phyloP scores from a whole-genome alignment of 2,113 vertebrate species.

The Sander vitreus region DNA sequence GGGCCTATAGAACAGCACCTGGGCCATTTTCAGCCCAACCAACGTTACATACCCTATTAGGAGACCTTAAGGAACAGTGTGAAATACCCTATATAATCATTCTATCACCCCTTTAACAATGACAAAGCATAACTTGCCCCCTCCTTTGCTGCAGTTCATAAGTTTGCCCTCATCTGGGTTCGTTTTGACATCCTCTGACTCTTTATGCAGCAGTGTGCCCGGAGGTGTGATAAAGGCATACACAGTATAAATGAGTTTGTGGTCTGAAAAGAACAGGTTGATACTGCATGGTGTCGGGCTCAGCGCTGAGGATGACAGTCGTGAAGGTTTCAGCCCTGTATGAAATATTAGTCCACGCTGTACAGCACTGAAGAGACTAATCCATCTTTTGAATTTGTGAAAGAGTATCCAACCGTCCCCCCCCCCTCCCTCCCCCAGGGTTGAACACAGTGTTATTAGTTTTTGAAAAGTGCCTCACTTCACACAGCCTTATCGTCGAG shows the following conservation, averaged over 20 bases:
- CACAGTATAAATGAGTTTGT: conserved; percentile 36
- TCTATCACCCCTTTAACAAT: background rate
- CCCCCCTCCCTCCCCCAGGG: background rate
- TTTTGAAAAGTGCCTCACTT: conserved; percentile 29
- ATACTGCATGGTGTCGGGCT: conserved; percentile 1
- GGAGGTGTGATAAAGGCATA: conserved; percentile 16
- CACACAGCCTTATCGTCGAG: conserved; percentile 14
- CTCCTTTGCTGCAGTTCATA: conserved; percentile 33
- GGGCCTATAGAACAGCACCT: too few relatives aligned
- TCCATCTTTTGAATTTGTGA: conserved; percentile 54
- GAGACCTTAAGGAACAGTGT: too few relatives aligned
- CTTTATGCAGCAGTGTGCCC: conserved; percentile 12
- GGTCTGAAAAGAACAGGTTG: conserved; percentile 16
- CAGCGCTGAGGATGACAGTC: background rate
- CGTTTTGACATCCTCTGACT: conserved; percentile 30
- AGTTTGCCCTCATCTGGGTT: conserved; percentile 21
- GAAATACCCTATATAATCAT: too few relatives aligned
- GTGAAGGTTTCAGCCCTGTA: conserved; percentile 5
- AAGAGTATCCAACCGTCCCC: background rate
- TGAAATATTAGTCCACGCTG: conserved; percentile 37
- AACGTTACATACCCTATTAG: too few relatives aligned
- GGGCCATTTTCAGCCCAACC: too few relatives aligned
- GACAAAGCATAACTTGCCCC: conserved; percentile 14
- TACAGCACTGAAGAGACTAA: conserved; percentile 16
- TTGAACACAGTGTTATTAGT: conserved; percentile 47